Evolutionary conservation across 2,113 vertebrate genomes (phyloP), one percentile per base, ranked within the genome.

Genomic region (Aramus guarauna): DNA sequence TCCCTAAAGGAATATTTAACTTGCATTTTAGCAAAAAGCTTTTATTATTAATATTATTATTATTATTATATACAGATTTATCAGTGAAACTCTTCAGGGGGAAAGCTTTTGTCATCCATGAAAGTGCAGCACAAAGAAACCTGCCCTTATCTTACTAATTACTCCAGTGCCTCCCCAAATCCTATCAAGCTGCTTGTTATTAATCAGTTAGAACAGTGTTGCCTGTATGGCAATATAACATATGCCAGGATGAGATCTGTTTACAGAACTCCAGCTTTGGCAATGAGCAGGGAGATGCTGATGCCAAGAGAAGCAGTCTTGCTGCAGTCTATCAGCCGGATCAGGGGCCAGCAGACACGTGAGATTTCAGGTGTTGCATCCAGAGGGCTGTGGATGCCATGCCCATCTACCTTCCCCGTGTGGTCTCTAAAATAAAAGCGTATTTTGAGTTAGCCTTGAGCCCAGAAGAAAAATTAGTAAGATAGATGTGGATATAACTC

Each of bases 61-160:
- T 94, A 88, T 93, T 94, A 90, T 88, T 90, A 95, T 96, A 94
- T 62, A 90, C 76, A 96, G 95, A 97, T 96, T 96, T 97, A 97
- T 96, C 94, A 92, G 91, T 58, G 78, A 87, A 96, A 87, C 69
- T 96, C 97, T 97, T 92, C 82, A 95, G 92, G 94, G 96, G 63
- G 79, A 96, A 97, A 94, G 85, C 94, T 97, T 97, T 96, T 97
- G 92, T 97, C 95, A 96, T 78, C 90, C 9, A 4, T 95, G 87
- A 96, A 96, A 96, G 64, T 78, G 85, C 48, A 67, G 83, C 77
- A 97, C 95, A 97, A 97, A 97, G 92, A 91, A 95, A 97, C 96
- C 96, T 97, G 75, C 63, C 86, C 85, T 97, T 97, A 97, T 97
- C 97, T 97, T 95, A 85, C 95, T 97, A 97, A 97, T 97, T 97